Base-by-base conservation (phyloP, 2,113 vertebrate genomes). In the Limnothrissa miodon region DNA sequence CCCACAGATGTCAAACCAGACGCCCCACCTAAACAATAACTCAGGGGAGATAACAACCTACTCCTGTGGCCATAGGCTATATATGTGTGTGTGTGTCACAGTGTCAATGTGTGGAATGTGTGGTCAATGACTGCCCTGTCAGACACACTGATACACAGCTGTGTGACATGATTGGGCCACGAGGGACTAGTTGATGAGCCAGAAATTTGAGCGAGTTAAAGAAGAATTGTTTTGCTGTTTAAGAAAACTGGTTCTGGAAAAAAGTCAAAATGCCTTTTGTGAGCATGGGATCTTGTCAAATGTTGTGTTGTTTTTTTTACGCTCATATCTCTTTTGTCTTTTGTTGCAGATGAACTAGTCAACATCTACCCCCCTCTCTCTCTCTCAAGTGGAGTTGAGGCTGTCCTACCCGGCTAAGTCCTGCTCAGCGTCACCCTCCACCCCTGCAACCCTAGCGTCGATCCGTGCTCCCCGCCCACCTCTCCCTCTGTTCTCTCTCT, bases 401-500 rank as follows among this genome's bases (percentile, higher is more conserved):
- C 83, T 85, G n/a, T 62, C 11, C 46, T 29, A n/a, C 25, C 25
- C 9, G 21, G 42, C 51, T 48, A 25, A 25, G 87, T 78, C 79
- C 46, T 78, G 15, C 6, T 46, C n/a, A 17, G 39, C 19, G 36
- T 33, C 1, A 39, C 42, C 25, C 78, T 79, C 78, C 83, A 1
- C 86, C 88, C 6, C 42, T 42, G 42, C 42, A 42, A n/a, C n/a
- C n/a, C n/a, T n/a, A n/a, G n/a, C n/a, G n/a, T n/a, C n/a, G n/a
- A n/a, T n/a, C n/a, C 42, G 42, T 42, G 42, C 42, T 42, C 42
- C 81, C 89, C 21, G 62, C 33, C 78, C 25, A 62, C 83, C 3
- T 87, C 87, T 81, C 89, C 19, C 59, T n/a, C 79, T 23, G 66
- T 81, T 44, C 80, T 84, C 80, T n/a, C 7, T n/a, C n/a, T n/a